phyloP scores from a whole-genome alignment of 2,797 vertebrate genomes.

The Ctenopoma kingsleyae region DNA sequence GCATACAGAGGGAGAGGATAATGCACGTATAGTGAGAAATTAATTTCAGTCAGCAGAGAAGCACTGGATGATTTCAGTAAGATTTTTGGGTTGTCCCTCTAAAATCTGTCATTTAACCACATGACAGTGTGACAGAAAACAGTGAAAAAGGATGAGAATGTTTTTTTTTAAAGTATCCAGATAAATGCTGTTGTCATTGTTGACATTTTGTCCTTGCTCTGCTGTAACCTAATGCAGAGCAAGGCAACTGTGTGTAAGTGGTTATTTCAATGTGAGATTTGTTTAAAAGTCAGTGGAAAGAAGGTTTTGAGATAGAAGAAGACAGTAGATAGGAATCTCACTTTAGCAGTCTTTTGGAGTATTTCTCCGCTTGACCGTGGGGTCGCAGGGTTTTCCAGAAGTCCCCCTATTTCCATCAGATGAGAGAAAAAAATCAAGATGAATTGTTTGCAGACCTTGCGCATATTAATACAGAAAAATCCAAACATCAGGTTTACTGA shows the following conservation, averaged over 20 bases:
- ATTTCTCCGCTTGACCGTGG: constrained; percentile 75
- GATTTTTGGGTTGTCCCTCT: not conserved
- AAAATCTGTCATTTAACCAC: not conserved
- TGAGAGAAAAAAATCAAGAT: constrained; percentile 20
- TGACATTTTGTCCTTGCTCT: not conserved
- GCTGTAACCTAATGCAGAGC: not conserved
- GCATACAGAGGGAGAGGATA: not conserved
- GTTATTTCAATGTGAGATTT: not conserved
- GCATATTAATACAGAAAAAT: constrained; percentile 2
- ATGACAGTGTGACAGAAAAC: not conserved
- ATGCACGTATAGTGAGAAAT: not conserved
- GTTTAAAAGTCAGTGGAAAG: not conserved
- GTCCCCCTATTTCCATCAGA: constrained; percentile 36
- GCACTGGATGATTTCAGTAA: too few relatives aligned
- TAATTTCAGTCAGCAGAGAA: not conserved
- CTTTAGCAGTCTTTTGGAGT: constrained; percentile 95
- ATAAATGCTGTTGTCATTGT: not conserved
- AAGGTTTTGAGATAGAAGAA: not conserved
- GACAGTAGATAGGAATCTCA: constrained; percentile 63
- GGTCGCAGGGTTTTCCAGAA: constrained; percentile 43
- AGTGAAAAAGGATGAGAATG: not conserved
- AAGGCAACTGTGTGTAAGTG: too few relatives aligned
- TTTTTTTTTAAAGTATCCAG: not conserved
- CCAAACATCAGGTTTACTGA: not conserved
- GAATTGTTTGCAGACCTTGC: not conserved